A percentile compares a stretch with the other conserved stretches of the same genome.
These are phyloP conservation scores for Hypercompe scribonia DNA, from an alignment of 2,888 invertebrate species.

Conservation along the genomic window DNA sequence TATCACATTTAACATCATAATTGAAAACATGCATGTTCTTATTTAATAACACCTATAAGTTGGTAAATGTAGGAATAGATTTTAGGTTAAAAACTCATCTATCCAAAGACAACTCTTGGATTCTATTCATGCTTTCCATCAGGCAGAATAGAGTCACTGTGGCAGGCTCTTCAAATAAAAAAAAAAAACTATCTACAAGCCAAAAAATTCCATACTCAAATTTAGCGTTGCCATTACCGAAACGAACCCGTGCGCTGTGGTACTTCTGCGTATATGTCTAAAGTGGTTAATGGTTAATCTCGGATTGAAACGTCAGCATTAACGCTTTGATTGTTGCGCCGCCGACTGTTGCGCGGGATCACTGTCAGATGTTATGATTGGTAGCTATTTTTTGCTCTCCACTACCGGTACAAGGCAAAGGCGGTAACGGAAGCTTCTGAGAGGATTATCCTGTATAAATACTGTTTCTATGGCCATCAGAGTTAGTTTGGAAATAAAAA, in stretches of 20 bases:
- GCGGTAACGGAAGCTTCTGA: slow-evolving; percentile 3
- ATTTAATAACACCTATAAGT: too few relatives aligned
- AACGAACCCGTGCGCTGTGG: slow-evolving; percentile 25
- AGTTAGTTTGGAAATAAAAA: too few relatives aligned
- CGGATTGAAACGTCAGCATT: slow-evolving; percentile 62
- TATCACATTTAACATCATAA: too few relatives aligned
- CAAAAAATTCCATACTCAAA: background rate
- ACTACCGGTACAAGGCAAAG: slow-evolving; percentile 22
- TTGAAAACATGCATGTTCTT: too few relatives aligned
- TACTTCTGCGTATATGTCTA: slow-evolving; percentile 44
- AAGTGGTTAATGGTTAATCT: slow-evolving; percentile 56
- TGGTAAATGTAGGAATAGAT: too few relatives aligned
- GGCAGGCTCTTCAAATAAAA: too few relatives aligned
- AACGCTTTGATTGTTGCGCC: slow-evolving; percentile 60
- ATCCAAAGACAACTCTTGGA: too few relatives aligned
- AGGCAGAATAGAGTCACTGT: too few relatives aligned
- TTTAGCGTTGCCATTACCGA: background rate
- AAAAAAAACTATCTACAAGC: too few relatives aligned
- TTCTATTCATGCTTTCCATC: too few relatives aligned
- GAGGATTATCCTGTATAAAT: background rate
- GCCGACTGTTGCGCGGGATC: slow-evolving; percentile 45
- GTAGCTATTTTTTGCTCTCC: slow-evolving; percentile 57
- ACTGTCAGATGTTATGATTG: slow-evolving; percentile 68
- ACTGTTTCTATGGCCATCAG: too few relatives aligned
- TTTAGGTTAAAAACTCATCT: too few relatives aligned